phyloP scores from a whole-genome alignment of 2,888 invertebrate species.

The Cremastinae sp. region DNA sequence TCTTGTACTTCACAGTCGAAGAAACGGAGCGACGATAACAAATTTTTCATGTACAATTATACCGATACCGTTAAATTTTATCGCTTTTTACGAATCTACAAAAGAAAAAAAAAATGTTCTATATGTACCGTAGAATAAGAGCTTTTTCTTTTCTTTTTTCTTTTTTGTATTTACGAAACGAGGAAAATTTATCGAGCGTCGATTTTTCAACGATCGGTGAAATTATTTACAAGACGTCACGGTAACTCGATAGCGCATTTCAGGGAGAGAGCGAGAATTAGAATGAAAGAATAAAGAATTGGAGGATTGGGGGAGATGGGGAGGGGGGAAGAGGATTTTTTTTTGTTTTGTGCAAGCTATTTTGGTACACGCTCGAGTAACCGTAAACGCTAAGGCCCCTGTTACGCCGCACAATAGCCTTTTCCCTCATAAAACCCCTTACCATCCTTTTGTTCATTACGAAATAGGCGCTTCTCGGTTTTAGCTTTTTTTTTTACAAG shows the following conservation, averaged over 20 bases:
- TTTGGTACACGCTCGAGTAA: constrained; percentile 50
- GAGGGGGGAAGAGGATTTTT: constrained; percentile 2
- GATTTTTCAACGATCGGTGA: constrained; percentile 43
- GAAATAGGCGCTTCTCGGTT: no score
- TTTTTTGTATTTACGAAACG: constrained; percentile 35
- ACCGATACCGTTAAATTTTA: not conserved
- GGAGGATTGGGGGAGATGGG: no score
- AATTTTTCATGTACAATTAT: not conserved
- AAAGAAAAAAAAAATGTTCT: constrained; percentile 7
- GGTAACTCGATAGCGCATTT: constrained; percentile 50
- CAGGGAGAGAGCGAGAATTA: constrained; percentile 1
- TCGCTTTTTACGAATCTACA: not conserved
- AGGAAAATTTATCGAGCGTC: constrained; percentile 33
- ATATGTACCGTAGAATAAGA: no score
- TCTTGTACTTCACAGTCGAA: no score
- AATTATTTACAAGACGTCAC: constrained; percentile 66
- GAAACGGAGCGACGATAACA: no score
- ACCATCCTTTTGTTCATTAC: not conserved
- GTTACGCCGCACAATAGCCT: constrained; percentile 52
- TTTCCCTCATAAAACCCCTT: not conserved
- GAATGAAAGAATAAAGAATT: no score
- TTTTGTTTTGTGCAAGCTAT: not conserved
- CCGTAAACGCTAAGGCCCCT: constrained; percentile 67
- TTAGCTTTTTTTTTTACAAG: no score
- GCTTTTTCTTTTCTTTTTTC: no score